Evolutionary conservation across 2,113 vertebrate species (phyloP).

Genomic region (Lonchura striata): DNA sequence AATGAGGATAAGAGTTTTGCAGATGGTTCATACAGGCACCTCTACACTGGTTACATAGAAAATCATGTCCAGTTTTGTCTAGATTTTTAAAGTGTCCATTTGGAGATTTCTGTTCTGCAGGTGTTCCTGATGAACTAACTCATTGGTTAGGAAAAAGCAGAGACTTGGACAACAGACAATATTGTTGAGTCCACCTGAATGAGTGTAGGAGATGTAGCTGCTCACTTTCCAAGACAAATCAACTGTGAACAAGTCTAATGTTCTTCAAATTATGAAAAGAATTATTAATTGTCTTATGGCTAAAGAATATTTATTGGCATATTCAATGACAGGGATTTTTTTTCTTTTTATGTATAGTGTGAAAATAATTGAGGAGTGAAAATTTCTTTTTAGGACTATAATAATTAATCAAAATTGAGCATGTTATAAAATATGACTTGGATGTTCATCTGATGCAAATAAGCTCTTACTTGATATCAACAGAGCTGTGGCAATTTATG

Average conservation of each 20-base stretch:
- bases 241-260: not conserved
- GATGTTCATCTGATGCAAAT: constrained; percentile 22
- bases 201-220: not conserved
- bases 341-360: not conserved
- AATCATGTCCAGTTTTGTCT: not conserved
- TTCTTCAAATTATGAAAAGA: not conserved
- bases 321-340: not conserved
- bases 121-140: not conserved
- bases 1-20: constrained; percentile 12
- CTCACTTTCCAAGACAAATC: not conserved
- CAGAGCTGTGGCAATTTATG: constrained; percentile 5
- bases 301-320: not conserved
- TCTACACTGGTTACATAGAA: fast-evolving
- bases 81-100: not conserved
- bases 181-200: not conserved
- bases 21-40: not conserved
- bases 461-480: constrained; percentile 33
- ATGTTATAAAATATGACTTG: constrained; percentile 12
- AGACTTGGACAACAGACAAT: not conserved
- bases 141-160: not conserved
- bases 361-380: constrained; percentile 13
- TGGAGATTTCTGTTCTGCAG: not conserved
- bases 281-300: not conserved
- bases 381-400: not conserved
- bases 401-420: constrained; percentile 31